Conservation (phyloP, 2,888 invertebrate genomes). For the Tenodera sinensis region DNA sequence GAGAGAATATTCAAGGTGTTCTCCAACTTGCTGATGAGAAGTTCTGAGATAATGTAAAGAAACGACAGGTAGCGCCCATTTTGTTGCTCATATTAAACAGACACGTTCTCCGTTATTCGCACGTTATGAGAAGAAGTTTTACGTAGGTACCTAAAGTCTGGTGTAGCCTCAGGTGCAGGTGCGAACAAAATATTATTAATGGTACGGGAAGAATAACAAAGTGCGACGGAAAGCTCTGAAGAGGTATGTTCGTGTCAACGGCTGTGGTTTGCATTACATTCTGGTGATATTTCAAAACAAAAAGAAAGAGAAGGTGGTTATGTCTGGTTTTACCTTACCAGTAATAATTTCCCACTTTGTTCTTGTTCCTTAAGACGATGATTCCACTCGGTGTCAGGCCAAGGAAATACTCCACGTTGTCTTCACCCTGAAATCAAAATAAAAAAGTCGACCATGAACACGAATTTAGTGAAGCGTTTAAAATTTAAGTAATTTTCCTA, state of each 20-base stretch:
- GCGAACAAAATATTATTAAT: neutral
- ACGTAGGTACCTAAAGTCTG: neutral
- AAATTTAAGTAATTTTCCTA: too few relatives aligned
- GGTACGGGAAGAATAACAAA: neutral
- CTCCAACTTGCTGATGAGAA: neutral
- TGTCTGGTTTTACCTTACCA: slow-evolving; percentile 59
- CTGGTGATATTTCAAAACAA: neutral
- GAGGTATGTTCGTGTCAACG: neutral
- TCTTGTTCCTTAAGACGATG: slow-evolving; percentile 89
- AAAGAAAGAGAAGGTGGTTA: neutral
- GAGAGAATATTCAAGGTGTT: too few relatives aligned
- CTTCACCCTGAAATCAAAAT: slow-evolving; percentile 72
- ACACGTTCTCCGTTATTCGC: neutral
- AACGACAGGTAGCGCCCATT: neutral
- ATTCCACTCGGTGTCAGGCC: slow-evolving; percentile 95
- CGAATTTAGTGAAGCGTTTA: neutral
- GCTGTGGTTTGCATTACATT: neutral
- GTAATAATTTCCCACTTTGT: slow-evolving; percentile 95
- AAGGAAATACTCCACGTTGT: slow-evolving; percentile 93
- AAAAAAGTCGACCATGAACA: slow-evolving; percentile 19
- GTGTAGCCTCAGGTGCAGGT: neutral
- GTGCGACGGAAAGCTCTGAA: neutral
- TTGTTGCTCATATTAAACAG: neutral
- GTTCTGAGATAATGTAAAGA: neutral
- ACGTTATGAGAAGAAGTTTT: neutral